phyloP scores from a whole-genome alignment of 2,888 invertebrate genomes.

The Lasius platythorax region DNA sequence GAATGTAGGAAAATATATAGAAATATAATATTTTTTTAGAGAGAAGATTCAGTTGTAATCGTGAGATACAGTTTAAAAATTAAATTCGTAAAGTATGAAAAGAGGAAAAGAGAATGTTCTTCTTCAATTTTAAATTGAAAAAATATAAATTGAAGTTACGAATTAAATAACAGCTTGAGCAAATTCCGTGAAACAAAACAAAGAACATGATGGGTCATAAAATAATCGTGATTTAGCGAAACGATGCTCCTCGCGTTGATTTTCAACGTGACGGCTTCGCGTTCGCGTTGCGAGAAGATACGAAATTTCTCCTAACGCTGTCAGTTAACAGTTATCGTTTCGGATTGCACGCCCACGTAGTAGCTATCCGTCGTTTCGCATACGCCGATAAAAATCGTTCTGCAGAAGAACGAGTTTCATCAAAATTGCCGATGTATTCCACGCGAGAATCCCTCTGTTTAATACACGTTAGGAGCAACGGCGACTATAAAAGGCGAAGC shows the following conservation, averaged over 20 bases:
- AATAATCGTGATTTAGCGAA: not conserved
- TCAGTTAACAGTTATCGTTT: slow-evolving; percentile 17
- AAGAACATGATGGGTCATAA: not conserved
- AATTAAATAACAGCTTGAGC: not conserved
- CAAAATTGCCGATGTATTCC: not conserved
- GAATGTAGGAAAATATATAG: not conserved
- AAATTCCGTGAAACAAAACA: not conserved
- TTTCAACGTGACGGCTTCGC: slow-evolving; percentile 1
- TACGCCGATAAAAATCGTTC: not conserved
- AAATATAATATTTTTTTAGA: not conserved
- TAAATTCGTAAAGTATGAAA: not conserved
- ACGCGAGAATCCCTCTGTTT: not conserved
- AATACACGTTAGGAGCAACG: slow-evolving; percentile 40
- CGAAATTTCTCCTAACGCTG: slow-evolving; percentile 8
- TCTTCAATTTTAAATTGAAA: not conserved
- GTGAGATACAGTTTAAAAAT: slow-evolving; percentile 16
- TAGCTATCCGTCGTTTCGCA: slow-evolving; percentile 9
- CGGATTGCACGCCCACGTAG: not conserved
- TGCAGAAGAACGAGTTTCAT: slow-evolving; percentile 1
- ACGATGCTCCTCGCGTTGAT: not conserved
- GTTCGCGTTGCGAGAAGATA: slow-evolving; percentile 17
- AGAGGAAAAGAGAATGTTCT: not conserved
- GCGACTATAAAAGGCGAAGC: slow-evolving; percentile 6
- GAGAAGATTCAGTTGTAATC: not conserved
- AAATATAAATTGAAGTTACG: slow-evolving; percentile 5